Conservation (phyloP, 2,113 vertebrate genomes). For the Rutilus rutilus region DNA sequence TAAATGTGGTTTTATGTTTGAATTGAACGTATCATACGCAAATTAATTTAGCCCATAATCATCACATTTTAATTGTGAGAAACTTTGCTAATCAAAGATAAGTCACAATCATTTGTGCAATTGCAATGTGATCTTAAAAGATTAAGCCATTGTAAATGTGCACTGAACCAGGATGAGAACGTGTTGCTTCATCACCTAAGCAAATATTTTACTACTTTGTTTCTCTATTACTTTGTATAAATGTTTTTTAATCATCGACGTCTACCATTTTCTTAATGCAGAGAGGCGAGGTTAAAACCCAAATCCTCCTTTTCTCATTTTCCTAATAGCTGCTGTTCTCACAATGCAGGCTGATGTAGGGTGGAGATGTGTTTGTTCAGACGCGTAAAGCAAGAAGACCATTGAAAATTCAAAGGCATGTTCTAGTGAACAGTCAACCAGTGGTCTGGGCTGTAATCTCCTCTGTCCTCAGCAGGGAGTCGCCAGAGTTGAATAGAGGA, state of each 20-base stretch:
- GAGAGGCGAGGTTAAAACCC: background rate
- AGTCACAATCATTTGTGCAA: background rate
- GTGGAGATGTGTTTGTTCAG: conserved; percentile 84
- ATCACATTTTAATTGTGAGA: background rate
- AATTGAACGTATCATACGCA: too few species aligned
- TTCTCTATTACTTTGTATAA: background rate
- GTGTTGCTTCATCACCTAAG: background rate
- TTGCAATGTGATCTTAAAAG: background rate
- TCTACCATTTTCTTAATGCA: background rate
- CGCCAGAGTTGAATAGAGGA: conserved; percentile 32
- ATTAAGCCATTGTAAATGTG: conserved; percentile 2
- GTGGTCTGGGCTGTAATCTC: conserved; percentile 72
- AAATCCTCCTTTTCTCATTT: conserved; percentile 3
- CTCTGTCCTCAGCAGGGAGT: conserved; percentile 47
- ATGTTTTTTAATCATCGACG: background rate
- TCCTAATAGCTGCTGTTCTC: conserved; percentile 72
- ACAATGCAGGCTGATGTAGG: conserved; percentile 81
- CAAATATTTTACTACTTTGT: background rate
- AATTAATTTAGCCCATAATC: background rate
- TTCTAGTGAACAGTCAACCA: conserved; percentile 66
- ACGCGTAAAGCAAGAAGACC: conserved; percentile 72
- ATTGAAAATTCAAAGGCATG: conserved; percentile 70
- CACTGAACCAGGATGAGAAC: background rate
- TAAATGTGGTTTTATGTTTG: background rate
- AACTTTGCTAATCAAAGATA: background rate